Conservation (phyloP, 2,888 invertebrate genomes). For the Nyleta sp. region DNA sequence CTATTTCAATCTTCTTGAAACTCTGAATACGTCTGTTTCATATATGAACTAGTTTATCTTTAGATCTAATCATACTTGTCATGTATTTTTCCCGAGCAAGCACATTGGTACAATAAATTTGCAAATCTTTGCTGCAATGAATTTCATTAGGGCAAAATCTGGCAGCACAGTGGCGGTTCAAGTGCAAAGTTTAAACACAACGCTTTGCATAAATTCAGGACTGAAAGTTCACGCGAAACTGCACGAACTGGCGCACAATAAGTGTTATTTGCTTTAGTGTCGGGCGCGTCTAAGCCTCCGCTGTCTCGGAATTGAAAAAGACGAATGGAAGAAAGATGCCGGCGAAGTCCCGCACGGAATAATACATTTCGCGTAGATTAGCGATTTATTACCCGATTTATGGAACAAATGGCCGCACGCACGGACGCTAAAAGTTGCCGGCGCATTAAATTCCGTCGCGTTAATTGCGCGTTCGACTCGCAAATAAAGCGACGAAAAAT, state of each 20-base stretch:
- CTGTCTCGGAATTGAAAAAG: conserved; percentile 31
- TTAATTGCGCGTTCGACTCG: too few species aligned
- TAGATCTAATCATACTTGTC: not conserved
- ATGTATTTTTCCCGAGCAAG: too few species aligned
- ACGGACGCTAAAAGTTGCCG: conserved; percentile 5
- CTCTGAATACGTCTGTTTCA: not conserved
- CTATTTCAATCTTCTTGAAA: not conserved
- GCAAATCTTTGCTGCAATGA: conserved; percentile 7
- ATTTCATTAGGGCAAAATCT: conserved; percentile 11
- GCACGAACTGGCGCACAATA: conserved; percentile 10
- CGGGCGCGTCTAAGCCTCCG: not conserved
- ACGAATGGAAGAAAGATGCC: conserved; percentile 24
- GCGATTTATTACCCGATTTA: conserved; percentile 11
- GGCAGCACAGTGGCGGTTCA: not conserved
- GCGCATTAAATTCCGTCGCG: not conserved
- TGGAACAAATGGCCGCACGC: conserved; percentile 13
- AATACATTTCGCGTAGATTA: conserved; percentile 15
- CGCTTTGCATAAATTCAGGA: conserved; percentile 20
- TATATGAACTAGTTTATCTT: too few species aligned
- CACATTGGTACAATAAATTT: not conserved
- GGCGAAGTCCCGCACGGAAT: conserved; percentile 12
- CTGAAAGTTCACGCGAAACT: conserved; percentile 22
- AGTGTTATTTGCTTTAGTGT: conserved; percentile 25
- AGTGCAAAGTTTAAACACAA: conserved; percentile 23
- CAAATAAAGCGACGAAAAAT: too few species aligned